Percentiles rank a stretch among this genome's conserved stretches.
Conservation (phyloP, 2,797 vertebrate genomes). For the Acrossocheilus wenchowensis region DNA sequence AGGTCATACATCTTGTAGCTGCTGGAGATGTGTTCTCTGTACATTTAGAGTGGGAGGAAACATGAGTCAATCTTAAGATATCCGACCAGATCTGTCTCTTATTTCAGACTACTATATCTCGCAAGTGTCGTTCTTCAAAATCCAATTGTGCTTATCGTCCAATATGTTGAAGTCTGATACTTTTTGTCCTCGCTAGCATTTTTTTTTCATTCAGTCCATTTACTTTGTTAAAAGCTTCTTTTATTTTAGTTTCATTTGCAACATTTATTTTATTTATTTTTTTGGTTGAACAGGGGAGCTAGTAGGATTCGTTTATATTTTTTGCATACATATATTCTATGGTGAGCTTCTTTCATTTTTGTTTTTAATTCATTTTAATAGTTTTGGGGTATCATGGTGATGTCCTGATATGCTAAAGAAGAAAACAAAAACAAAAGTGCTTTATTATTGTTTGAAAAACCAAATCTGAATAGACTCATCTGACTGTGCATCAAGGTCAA, state of each 20-base stretch:
- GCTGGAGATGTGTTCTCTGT: constrained; percentile 24
- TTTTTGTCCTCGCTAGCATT: background rate
- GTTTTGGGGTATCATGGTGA: background rate
- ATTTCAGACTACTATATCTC: constrained; percentile 39
- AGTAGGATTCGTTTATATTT: background rate
- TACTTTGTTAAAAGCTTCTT: background rate
- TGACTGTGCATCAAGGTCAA: background rate
- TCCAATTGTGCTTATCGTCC: constrained; percentile 58
- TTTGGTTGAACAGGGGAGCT: background rate
- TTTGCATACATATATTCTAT: background rate
- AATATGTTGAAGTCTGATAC: constrained; percentile 51
- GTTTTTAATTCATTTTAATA: background rate
- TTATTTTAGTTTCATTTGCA: background rate
- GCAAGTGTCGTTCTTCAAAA: constrained; percentile 4
- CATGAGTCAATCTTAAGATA: constrained; percentile 46
- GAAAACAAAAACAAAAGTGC: too few relatives aligned
- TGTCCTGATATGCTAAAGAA: background rate
- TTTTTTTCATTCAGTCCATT: background rate
- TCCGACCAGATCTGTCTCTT: constrained; percentile 36
- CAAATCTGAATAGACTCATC: background rate
- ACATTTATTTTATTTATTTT: background rate
- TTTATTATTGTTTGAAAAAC: background rate
- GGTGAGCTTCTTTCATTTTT: background rate
- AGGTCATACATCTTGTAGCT: constrained; percentile 49
- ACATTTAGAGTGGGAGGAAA: constrained; percentile 40